Percentiles rank a stretch among this genome's conserved stretches.
phyloP scores from a whole-genome alignment of 2,797 vertebrate genomes.

The Xerus rutilus region DNA sequence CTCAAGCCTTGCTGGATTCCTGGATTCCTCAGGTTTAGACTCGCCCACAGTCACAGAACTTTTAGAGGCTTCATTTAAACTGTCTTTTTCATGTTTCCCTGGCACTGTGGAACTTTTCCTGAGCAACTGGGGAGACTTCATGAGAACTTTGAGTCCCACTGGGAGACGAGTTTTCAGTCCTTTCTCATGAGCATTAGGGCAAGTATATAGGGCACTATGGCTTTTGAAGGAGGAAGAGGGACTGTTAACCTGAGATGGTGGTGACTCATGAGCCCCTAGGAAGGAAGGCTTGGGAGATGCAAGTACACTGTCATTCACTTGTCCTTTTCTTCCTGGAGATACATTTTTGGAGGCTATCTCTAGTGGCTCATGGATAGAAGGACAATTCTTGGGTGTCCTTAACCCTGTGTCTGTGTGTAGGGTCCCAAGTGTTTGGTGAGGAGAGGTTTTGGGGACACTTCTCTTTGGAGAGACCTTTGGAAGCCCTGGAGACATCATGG shows the following conservation, averaged over 20 bases:
- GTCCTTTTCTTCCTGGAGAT: slow-evolving; percentile 86
- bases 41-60: slow-evolving; percentile 87
- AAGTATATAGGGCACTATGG: slow-evolving; percentile 71
- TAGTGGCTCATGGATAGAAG: slow-evolving; percentile 85
- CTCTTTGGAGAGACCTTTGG: slow-evolving; percentile 90
- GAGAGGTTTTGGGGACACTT: slow-evolving; percentile 88
- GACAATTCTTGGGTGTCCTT: slow-evolving; percentile 88
- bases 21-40: slow-evolving; percentile 84
- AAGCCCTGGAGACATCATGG: slow-evolving; percentile 83
- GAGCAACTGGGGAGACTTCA: slow-evolving; percentile 92
- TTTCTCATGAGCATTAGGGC: slow-evolving; percentile 88
- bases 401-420: slow-evolving; percentile 86
- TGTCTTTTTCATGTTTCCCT: slow-evolving; percentile 95
- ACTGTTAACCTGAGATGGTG: slow-evolving; percentile 87
- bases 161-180: slow-evolving; percentile 92
- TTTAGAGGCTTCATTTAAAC: slow-evolving; percentile 93
- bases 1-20: slow-evolving; percentile 67
- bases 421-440: slow-evolving; percentile 89
- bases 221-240: slow-evolving; percentile 84
- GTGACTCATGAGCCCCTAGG: slow-evolving; percentile 84
- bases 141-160: slow-evolving; percentile 92
- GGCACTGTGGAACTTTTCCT: slow-evolving; percentile 91
- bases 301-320: slow-evolving; percentile 84
- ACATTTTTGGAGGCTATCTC: slow-evolving; percentile 87
- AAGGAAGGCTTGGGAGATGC: slow-evolving; percentile 84